phyloP scores from a whole-genome alignment of 2,888 invertebrate genomes.

The Desoria tigrina region DNA sequence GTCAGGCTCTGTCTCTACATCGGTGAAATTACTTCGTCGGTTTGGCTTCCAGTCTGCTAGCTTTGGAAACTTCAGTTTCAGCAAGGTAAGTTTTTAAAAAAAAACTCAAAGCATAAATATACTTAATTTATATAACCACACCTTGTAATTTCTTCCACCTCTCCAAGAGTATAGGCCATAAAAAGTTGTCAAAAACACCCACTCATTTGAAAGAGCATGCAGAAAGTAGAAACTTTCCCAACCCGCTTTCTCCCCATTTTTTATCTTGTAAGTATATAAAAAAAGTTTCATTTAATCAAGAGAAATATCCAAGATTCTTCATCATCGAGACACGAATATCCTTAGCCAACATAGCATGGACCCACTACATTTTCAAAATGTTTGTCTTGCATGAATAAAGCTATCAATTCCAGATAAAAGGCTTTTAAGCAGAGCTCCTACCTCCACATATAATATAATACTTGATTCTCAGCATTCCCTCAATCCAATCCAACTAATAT shows the following conservation, averaged over 20 bases:
- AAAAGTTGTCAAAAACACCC: constrained; percentile 19
- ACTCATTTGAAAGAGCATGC: neutral
- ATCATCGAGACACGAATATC: no score
- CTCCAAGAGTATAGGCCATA: neutral
- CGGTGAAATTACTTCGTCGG: neutral
- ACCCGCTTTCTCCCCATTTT: neutral
- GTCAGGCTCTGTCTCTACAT: neutral
- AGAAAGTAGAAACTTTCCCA: constrained; percentile 6
- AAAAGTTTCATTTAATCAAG: no score
- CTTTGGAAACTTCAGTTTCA: neutral
- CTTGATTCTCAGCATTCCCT: neutral
- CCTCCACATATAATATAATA: neutral
- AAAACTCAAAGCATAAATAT: neutral
- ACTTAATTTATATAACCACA: neutral
- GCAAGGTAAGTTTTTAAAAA: neutral
- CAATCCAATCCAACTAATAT: neutral
- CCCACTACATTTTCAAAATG: neutral
- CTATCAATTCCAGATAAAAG: constrained; percentile 25
- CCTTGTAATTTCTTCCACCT: constrained; percentile 8
- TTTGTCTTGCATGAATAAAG: constrained; percentile 16
- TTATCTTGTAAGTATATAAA: neutral
- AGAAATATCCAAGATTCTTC: no score
- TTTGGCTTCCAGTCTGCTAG: neutral
- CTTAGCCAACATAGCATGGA: no score
- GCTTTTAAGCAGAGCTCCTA: neutral